These are phyloP conservation scores for Neomicropteryx cornuta DNA, from an alignment of 1,140 invertebrate genomes.

Conservation along the genomic window DNA sequence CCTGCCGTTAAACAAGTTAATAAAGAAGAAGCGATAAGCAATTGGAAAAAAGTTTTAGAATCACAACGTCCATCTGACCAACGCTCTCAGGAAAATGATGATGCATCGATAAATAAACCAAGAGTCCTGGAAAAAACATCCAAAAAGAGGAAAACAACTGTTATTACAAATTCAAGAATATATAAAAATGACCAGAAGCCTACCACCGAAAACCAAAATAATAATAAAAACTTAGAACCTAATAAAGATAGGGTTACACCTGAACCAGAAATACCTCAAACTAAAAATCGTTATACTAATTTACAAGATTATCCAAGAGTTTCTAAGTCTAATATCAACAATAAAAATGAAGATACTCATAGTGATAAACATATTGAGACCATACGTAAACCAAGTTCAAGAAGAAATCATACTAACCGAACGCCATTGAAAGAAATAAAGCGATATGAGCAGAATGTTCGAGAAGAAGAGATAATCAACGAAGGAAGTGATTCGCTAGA, in stretches of 20 bases:
- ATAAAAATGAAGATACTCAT: conserved; percentile 31
- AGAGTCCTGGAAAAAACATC: conserved; percentile 17
- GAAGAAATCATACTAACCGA: conserved; percentile 28
- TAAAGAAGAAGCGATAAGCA: conserved; percentile 8
- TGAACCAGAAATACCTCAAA: conserved; percentile 20
- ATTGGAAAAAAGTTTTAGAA: conserved; percentile 20
- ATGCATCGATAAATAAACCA: conserved; percentile 9
- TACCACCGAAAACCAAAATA: background rate
- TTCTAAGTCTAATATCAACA: conserved; percentile 27
- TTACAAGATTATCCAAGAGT: conserved; percentile 20
- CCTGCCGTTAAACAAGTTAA: conserved; percentile 1
- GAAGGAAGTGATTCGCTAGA: conserved; percentile 15
- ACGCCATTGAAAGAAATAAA: conserved; percentile 13
- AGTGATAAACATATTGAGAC: conserved; percentile 23
- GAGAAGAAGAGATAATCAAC: conserved; percentile 35
- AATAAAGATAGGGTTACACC: too few species aligned
- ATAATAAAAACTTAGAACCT: too few species aligned
- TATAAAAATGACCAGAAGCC: conserved; percentile 9
- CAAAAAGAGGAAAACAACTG: conserved; percentile 14
- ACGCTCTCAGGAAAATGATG: conserved; percentile 1
- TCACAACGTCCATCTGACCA: conserved; percentile 20
- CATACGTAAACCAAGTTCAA: conserved; percentile 26
- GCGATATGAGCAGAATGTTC: conserved; percentile 12
- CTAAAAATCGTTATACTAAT: conserved; percentile 15
- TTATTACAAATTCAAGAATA: conserved; percentile 15